A percentile compares a stretch with the other conserved stretches of the same genome.
Conservation (phyloP, 2,113 vertebrate species). For the Cisticola juncidis region DNA sequence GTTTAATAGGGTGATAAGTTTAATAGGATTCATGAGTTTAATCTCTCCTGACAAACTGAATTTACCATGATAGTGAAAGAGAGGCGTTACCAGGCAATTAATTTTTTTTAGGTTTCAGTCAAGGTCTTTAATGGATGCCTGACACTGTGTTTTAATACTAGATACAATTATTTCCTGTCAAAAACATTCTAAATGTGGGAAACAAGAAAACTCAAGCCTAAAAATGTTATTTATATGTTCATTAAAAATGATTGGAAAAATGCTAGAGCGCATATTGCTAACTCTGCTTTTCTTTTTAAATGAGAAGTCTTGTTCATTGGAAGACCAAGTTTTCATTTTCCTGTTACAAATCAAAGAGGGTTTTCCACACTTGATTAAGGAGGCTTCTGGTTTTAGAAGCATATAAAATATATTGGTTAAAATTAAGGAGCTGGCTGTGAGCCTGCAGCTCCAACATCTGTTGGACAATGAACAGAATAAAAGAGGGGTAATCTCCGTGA, state of each 20-base stretch:
- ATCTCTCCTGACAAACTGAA: conserved; percentile 18
- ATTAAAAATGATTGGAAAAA: neutral
- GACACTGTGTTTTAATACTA: neutral
- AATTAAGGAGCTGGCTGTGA: neutral
- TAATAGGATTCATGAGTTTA: conserved; percentile 2
- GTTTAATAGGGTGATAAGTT: neutral
- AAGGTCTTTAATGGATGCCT: neutral
- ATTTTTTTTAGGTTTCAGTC: neutral
- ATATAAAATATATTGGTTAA: neutral
- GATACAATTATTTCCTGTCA: neutral
- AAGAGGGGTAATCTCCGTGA: neutral
- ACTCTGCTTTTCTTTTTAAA: neutral
- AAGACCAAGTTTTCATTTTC: neutral
- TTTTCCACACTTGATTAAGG: neutral
- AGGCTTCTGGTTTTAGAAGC: neutral
- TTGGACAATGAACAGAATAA: neutral
- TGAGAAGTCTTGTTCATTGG: neutral
- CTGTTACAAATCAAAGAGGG: neutral
- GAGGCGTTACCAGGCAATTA: neutral
- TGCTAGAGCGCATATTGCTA: neutral
- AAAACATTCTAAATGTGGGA: neutral
- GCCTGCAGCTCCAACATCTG: conserved; percentile 7
- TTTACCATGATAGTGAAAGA: neutral
- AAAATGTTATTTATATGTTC: neutral
- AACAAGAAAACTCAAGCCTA: neutral